Conservation (phyloP, 2,888 invertebrate species). For the Andrena minutula region DNA sequence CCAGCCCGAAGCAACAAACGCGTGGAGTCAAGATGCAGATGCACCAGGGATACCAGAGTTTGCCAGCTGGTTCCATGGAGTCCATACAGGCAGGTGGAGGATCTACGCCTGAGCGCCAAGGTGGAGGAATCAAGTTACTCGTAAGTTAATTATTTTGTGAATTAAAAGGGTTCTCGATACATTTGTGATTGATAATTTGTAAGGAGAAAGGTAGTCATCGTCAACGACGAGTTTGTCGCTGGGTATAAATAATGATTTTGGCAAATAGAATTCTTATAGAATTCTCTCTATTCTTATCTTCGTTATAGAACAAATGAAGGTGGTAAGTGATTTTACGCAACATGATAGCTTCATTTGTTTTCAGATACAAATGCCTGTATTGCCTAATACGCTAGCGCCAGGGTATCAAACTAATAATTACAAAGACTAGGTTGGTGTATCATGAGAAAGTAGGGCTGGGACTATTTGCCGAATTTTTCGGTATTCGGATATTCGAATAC, state of each 20-base stretch:
- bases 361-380: slow-evolving; percentile 82
- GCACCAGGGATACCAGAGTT: slow-evolving; percentile 83
- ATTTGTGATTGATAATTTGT: neutral
- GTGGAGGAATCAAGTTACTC: slow-evolving; percentile 81
- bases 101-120: slow-evolving; percentile 78
- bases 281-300: too few species aligned
- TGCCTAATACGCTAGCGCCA: slow-evolving; percentile 70
- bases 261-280: neutral
- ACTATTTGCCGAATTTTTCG: too few species aligned
- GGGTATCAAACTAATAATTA: slow-evolving; percentile 68
- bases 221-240: neutral
- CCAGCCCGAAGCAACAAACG: slow-evolving; percentile 56
- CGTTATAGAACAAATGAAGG: slow-evolving; percentile 36
- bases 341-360: slow-evolving; percentile 71
- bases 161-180: neutral
- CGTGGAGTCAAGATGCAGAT: slow-evolving; percentile 81
- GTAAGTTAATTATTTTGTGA: slow-evolving; percentile 72
- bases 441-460: slow-evolving; percentile 31
- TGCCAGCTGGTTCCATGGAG: slow-evolving; percentile 81
- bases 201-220: too few species aligned
- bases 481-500: too few species aligned
- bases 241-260: neutral
- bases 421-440: slow-evolving; percentile 51
- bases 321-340: slow-evolving; percentile 27
- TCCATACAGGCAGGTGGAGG: slow-evolving; percentile 82